A percentile compares a stretch with the other conserved stretches of the same genome.
phyloP scores from a whole-genome alignment of 1,140 invertebrate species.

The Chelonus insularis region DNA sequence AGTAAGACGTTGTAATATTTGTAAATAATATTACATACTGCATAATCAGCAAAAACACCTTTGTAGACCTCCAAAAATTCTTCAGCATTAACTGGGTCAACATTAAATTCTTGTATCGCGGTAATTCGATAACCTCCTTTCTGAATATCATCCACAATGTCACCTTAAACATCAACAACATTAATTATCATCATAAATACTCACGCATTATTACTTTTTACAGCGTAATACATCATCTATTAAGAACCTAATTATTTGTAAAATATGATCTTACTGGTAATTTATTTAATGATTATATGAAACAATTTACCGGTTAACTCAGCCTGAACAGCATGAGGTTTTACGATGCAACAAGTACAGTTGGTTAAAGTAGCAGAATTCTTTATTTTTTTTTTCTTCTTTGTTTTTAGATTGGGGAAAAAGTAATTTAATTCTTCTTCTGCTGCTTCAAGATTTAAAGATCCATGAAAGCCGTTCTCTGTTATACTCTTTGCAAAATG shows the following conservation, averaged over 20 bases:
- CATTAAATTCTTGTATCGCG: slow-evolving; percentile 76
- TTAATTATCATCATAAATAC: no score
- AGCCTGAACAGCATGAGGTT: slow-evolving; percentile 85
- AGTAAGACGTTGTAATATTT: neutral
- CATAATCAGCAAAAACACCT: slow-evolving; percentile 82
- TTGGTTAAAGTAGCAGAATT: slow-evolving; percentile 66
- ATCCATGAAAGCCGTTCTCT: slow-evolving; percentile 73
- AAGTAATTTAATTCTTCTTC: slow-evolving; percentile 66
- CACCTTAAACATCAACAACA: no score
- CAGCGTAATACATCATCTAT: no score
- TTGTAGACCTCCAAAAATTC: slow-evolving; percentile 95
- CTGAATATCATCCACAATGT: slow-evolving; percentile 75
- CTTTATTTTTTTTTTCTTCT: slow-evolving; percentile 54
- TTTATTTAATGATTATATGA: slow-evolving; percentile 23
- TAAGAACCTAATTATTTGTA: no score
- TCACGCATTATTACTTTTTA: no score
- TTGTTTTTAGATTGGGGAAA: slow-evolving; percentile 62
- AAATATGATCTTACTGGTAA: no score
- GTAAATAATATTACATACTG: slow-evolving; percentile 57
- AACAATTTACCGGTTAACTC: slow-evolving; percentile 55
- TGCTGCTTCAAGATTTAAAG: slow-evolving; percentile 64
- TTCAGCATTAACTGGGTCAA: slow-evolving; percentile 80
- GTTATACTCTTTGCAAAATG: slow-evolving; percentile 74
- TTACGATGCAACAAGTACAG: slow-evolving; percentile 85
- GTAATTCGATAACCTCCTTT: slow-evolving; percentile 76